Conservation (phyloP, 2,797 vertebrate species). For the Pangasius krempfi region DNA sequence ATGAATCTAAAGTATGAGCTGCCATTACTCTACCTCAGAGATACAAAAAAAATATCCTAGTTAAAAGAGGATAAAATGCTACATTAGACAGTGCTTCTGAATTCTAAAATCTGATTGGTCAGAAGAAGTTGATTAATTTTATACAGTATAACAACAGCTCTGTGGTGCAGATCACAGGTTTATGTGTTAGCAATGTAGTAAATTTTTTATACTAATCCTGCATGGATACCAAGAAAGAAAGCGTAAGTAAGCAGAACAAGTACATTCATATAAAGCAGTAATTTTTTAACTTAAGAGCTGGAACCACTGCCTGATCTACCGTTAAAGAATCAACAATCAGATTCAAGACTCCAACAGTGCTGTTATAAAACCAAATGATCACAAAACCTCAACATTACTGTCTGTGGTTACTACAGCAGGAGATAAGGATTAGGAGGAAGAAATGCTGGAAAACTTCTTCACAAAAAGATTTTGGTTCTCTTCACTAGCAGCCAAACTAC, state of each 20-base stretch:
- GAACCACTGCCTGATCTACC: not conserved
- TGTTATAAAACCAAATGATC: too few relatives aligned
- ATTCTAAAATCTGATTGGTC: not conserved
- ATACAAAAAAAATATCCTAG: too few relatives aligned
- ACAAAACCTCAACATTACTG: too few relatives aligned
- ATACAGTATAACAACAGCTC: not conserved
- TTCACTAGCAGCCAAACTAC: not conserved
- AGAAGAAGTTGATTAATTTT: not conserved
- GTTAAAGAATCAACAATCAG: not conserved
- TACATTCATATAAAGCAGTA: not conserved
- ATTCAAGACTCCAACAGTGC: not conserved
- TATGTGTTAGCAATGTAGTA: not conserved
- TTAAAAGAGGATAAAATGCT: not conserved
- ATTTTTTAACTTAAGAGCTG: not conserved
- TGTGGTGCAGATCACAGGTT: not conserved
- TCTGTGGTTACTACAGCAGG: too few relatives aligned
- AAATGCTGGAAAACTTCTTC: not conserved
- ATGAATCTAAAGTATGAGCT: not conserved
- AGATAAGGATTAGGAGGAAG: not conserved
- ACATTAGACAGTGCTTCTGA: not conserved
- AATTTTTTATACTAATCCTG: not conserved
- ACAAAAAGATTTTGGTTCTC: not conserved
- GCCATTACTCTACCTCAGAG: not conserved
- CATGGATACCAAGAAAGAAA: not conserved
- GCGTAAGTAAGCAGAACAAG: not conserved